A percentile compares a stretch with the other conserved stretches of the same genome.
These are phyloP conservation scores for Orchestes rusci DNA, from an alignment of 2,888 invertebrate genomes.

Conservation along the genomic window DNA sequence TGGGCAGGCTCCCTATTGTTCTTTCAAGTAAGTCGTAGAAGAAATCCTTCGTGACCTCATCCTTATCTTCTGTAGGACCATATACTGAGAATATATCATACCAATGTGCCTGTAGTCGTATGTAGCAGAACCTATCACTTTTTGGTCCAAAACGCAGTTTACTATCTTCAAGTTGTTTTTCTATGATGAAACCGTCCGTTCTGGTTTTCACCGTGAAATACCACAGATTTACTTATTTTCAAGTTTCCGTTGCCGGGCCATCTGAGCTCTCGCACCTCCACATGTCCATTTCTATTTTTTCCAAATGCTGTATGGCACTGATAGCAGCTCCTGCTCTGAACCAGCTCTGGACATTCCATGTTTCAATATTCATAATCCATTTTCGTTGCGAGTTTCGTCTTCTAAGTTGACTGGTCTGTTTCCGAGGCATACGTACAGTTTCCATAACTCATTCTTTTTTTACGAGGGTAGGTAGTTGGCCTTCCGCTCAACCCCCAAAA, in stretches of 20 bases:
- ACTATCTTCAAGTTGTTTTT: neutral
- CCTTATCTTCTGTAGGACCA: conserved; percentile 7
- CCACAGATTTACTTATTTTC: conserved; percentile 12
- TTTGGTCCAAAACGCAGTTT: neutral
- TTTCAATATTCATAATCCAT: too few species aligned
- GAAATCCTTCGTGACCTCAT: conserved; percentile 4
- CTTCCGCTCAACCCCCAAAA: too few species aligned
- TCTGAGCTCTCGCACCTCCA: conserved; percentile 12
- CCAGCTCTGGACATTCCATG: too few species aligned
- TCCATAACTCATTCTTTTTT: too few species aligned
- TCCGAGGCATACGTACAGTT: too few species aligned
- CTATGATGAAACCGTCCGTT: conserved; percentile 1
- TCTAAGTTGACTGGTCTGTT: too few species aligned
- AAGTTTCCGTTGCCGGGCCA: conserved; percentile 13
- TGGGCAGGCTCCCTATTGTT: neutral
- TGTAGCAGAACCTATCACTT: too few species aligned
- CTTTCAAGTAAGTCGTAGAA: conserved; percentile 10
- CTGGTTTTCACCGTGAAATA: conserved; percentile 14
- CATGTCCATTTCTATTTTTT: conserved; percentile 13
- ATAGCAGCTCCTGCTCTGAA: conserved; percentile 7
- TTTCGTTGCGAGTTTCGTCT: too few species aligned
- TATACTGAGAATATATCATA: neutral
- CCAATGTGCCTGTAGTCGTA: neutral
- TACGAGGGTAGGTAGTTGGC: too few species aligned
- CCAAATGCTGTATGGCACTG: conserved; percentile 10